Conservation (phyloP, 2,113 vertebrate species). For the Charadrius vociferus region DNA sequence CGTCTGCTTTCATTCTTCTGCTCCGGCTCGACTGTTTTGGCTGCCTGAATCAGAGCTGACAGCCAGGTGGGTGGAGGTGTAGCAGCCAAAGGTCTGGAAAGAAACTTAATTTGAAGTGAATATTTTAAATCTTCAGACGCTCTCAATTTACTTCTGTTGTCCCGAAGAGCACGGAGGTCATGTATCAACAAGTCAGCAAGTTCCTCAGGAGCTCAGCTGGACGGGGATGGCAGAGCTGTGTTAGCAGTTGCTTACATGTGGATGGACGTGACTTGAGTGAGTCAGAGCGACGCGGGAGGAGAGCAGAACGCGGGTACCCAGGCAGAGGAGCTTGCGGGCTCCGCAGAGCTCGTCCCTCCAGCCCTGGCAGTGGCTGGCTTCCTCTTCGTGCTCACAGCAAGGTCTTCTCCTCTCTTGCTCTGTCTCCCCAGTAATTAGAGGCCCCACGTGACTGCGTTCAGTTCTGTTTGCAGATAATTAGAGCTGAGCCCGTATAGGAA, state of each 20-base stretch:
- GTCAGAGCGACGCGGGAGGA: background rate
- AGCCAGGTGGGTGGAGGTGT: background rate
- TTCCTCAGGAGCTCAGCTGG: background rate
- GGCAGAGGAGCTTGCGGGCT: background rate
- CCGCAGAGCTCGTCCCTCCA: too few species aligned
- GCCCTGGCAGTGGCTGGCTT: background rate
- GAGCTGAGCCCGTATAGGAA: background rate
- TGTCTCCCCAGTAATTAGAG: background rate
- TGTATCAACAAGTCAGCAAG: background rate
- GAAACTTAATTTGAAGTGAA: background rate
- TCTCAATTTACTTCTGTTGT: background rate
- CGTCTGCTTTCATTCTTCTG: background rate
- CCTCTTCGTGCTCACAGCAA: background rate
- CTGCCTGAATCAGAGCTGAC: background rate
- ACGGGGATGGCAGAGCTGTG: background rate
- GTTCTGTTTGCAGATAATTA: constrained; percentile 5
- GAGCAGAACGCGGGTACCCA: background rate
- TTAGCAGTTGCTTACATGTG: background rate
- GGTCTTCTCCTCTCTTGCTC: background rate
- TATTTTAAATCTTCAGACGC: background rate
- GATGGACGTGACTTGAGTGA: background rate
- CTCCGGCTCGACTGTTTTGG: background rate
- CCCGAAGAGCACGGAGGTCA: background rate
- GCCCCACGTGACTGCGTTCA: background rate
- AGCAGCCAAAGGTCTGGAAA: background rate